Percentiles rank a stretch among this genome's conserved stretches.
Conservation (phyloP, 2,113 vertebrate genomes). For the Zosterops pallidus region DNA sequence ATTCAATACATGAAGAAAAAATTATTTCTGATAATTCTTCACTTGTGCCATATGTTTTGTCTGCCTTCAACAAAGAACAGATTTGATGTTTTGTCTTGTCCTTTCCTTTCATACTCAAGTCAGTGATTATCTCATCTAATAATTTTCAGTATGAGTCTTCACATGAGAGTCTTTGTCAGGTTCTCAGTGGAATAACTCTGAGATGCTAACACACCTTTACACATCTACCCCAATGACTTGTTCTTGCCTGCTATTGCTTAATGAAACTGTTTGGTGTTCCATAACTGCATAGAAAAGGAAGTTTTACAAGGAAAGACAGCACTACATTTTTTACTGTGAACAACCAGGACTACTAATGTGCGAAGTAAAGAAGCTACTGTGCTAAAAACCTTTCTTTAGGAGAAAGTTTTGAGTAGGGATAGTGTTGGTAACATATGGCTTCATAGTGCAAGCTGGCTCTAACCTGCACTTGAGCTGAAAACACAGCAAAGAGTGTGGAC, state of each 20-base stretch:
- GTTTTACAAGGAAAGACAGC: neutral
- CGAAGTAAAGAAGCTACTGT: neutral
- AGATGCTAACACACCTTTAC: neutral
- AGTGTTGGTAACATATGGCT: neutral
- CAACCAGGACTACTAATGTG: neutral
- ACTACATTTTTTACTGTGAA: neutral
- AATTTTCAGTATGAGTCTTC: neutral
- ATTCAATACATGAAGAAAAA: neutral
- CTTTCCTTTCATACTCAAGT: neutral
- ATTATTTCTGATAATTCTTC: neutral
- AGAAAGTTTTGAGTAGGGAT: neutral
- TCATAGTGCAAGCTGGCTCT: neutral
- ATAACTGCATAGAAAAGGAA: neutral
- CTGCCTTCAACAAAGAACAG: neutral
- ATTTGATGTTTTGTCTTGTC: neutral
- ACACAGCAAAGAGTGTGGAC: neutral
- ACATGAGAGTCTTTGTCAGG: neutral
- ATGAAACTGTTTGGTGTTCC: neutral
- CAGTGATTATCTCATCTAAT: neutral
- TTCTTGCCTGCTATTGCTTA: neutral
- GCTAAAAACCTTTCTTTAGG: neutral
- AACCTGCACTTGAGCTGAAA: neutral
- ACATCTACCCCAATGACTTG: neutral
- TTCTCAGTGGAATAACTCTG: neutral
- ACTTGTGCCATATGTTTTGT: neutral